Base-by-base conservation (phyloP, 2,797 vertebrate genomes). In the Pipistrellus pygmaeus region DNA sequence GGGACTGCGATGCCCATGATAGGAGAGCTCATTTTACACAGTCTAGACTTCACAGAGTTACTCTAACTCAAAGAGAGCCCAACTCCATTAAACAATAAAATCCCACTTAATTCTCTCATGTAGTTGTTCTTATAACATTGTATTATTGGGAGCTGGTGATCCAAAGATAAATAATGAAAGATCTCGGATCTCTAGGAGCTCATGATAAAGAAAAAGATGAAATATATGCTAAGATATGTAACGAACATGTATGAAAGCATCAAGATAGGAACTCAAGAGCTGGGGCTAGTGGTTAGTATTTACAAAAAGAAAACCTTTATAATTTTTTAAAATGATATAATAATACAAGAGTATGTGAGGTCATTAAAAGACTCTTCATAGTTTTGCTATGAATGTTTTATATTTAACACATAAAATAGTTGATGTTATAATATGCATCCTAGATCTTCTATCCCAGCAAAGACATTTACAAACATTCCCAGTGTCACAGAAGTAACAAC, bases 1-100 rank as follows among this genome's bases (percentile, higher is more conserved):
- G 4, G 9, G 13, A 41, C 2, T 44, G 9, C 7, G 4, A 21
- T 8, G 0, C 41, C 71, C 27, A 13, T 6, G 30, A 2, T 8
- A 18, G 7, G 15, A 83, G 53, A 84, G 11, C 60, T 83, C 17
- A 8, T 64, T 89, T 69, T 17, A 15, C 4, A 62, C 23, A 72
- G 14, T 6, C 14, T 68, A 4, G 13, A 20, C 27, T 73, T 80
- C 23, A 9, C 7, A 15, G 4, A 44, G 5, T 27, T 85, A 14
- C 14, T 30, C 0, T 73, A 66, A 72, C 51, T 38, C 32, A 41
- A 38, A 81, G 8, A 35, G 8, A 69, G 3, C 17, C 3, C 5
- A 66, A 55, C 18, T 41, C 25, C 25, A 21, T 76, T 85, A 72
- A 87, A 85, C 11, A 46, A 5, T 25, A 57, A 38, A 73, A n/a